A percentile compares a stretch with the other conserved stretches of the same genome.
phyloP scores from a whole-genome alignment of 2,888 invertebrate genomes.

The Epistrophe grossulariae region DNA sequence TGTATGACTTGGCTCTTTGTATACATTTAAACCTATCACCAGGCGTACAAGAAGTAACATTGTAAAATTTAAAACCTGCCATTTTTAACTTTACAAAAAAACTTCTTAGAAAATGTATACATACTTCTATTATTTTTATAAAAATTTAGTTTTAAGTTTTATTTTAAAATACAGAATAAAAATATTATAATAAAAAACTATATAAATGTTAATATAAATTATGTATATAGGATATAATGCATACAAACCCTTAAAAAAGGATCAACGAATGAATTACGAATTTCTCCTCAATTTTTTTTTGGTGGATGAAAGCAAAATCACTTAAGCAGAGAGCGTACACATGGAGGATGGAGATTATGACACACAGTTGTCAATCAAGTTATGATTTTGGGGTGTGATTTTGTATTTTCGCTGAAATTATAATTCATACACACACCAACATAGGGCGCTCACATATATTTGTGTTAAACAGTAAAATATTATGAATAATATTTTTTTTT shows the following conservation, averaged over 20 bases:
- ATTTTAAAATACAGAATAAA: constrained; percentile 43
- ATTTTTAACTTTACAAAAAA: constrained; percentile 19
- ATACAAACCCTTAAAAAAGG: constrained; percentile 75
- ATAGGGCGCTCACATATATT: constrained; percentile 70
- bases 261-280: constrained; percentile 59
- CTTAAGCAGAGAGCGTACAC: constrained; percentile 70
- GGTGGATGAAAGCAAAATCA: constrained; percentile 67
- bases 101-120: constrained; percentile 30
- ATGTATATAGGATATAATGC: constrained; percentile 70
- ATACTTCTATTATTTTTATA: neutral
- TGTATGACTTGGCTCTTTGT: constrained; percentile 34
- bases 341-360: constrained; percentile 65
- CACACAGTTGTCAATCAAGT: constrained; percentile 72
- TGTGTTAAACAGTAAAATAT: constrained; percentile 63
- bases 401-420: constrained; percentile 68
- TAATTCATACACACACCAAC: constrained; percentile 74
- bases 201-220: constrained; percentile 37
- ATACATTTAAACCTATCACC: constrained; percentile 36
- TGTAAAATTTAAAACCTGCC: neutral
- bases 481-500: constrained; percentile 27
- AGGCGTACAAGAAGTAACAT: neutral
- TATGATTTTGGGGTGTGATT: constrained; percentile 51
- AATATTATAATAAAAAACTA: constrained; percentile 32
- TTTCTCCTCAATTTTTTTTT: constrained; percentile 56
- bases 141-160: neutral